These are phyloP conservation scores for Anoura caudifer DNA, from an alignment of 2,113 vertebrate genomes.

Conservation along the genomic window DNA sequence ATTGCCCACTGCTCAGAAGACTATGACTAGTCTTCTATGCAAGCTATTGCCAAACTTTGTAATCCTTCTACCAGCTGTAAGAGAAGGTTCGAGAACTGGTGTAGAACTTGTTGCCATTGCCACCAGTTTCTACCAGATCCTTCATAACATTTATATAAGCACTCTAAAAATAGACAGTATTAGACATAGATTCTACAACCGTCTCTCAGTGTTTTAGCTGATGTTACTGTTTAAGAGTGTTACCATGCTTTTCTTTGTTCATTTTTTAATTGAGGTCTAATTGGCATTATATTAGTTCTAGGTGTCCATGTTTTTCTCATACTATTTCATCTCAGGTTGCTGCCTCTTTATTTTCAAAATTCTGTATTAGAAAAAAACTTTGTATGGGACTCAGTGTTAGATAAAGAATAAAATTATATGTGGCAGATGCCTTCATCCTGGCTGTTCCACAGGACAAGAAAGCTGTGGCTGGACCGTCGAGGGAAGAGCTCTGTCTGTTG, in stretches of 20 bases:
- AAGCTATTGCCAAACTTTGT: not conserved
- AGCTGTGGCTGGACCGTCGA: not conserved
- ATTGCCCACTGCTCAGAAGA: not conserved
- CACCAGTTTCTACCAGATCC: not conserved
- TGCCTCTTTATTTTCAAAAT: not conserved
- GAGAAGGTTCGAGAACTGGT: not conserved
- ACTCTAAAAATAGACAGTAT: not conserved
- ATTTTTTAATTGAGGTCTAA: not conserved
- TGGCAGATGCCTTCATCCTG: not conserved
- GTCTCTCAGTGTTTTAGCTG: not conserved
- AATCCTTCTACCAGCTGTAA: not conserved
- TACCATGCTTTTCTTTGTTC: conserved; percentile 1
- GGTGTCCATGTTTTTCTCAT: not conserved
- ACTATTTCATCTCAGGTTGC: not conserved
- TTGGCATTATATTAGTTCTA: not conserved
- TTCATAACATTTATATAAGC: not conserved
- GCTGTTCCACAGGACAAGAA: not conserved
- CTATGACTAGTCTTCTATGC: not conserved
- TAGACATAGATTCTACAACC: not conserved
- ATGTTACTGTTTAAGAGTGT: not conserved
- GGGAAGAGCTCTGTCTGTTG: not conserved
- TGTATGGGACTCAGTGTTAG: conserved; percentile 37
- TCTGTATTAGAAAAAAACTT: not conserved
- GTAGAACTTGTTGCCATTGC: not conserved
- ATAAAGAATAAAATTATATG: not conserved